Base-by-base conservation (phyloP, 2,113 vertebrate genomes). In the Natator depressus region DNA sequence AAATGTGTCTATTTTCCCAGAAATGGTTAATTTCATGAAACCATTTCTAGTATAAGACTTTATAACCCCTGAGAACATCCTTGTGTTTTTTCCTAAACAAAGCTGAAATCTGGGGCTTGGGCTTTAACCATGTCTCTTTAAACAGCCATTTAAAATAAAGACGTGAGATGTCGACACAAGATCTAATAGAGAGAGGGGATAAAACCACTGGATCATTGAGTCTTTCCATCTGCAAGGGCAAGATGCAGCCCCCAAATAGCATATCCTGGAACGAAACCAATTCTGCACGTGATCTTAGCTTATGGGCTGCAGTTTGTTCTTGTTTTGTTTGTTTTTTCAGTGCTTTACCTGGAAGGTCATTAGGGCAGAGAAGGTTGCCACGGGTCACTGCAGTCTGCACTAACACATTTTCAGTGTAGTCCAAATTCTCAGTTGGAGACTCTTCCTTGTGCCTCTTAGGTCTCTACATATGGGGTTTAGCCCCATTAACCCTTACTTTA, bases 381-480 rank as follows among this genome's bases (percentile, higher is more conserved):
- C 42, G 94, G 97, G 92, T 96, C 96, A 96, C 94, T 96, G 94
- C 94, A 93, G 84, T 95, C 97, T 87, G 93, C 93, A 95, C 94
- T 95, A 96, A 96, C 91, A 95, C 88, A 88, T 97, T 97, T 97
- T 95, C 96, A 97, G 96, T 93, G 93, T 87, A 97, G 95, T 96
- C 95, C 96, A 97, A 97, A 97, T 97, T 98, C 96, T 97, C 97
- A 97, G 97, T 94, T 97, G 97, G 97, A 98, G 95, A 81, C 96
- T 97, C 97, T 97, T 98, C 97, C 95, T 97, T 95, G 84, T 95
- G 91, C 95, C 86, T 92, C 89, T 95, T 97, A 97, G 89, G 94
- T 91, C 97, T 96, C 93, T 95, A 65, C 96, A 92, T 91, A 86
- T 91, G 88, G 96, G 72, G 94, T 84, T 96, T 97, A 93, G 94